Evolutionary conservation across 2,113 vertebrate species (phyloP).

Genomic region (Ifrita kowaldi): DNA sequence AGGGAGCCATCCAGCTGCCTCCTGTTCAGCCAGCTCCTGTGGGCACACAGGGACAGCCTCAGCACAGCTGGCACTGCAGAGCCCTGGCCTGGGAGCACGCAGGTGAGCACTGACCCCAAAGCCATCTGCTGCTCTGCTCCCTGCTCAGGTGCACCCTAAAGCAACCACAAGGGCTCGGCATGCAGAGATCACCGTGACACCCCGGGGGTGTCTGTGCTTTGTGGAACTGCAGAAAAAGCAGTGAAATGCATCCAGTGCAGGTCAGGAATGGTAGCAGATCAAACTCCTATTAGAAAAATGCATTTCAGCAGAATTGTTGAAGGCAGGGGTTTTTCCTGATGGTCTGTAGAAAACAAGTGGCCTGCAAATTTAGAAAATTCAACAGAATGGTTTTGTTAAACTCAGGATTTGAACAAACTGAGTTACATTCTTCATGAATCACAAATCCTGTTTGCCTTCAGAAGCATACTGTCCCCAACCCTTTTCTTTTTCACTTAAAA

Average conservation of each 20-base stretch:
- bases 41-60: background rate
- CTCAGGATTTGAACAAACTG: background rate
- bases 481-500: background rate
- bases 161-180: background rate
- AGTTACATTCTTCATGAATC: background rate
- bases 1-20: constrained; percentile 93
- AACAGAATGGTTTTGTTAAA: background rate
- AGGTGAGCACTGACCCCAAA: background rate
- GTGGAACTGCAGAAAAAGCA: background rate
- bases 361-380: background rate
- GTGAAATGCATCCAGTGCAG: background rate
- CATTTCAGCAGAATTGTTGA: background rate
- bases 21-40: constrained; percentile 88
- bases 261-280: background rate
- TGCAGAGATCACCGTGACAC: background rate
- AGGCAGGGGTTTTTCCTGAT: background rate
- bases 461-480: background rate
- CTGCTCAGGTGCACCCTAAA: background rate
- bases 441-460: background rate
- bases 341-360: background rate
- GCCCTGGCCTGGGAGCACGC: background rate
- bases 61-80: background rate
- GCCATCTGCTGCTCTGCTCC: background rate
- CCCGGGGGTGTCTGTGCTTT: background rate
- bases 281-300: background rate